Percentiles rank a stretch among this genome's conserved stretches.
These are phyloP conservation scores for Loxodonta africana DNA, from an alignment of 2,113 vertebrate species.

Conservation along the genomic window DNA sequence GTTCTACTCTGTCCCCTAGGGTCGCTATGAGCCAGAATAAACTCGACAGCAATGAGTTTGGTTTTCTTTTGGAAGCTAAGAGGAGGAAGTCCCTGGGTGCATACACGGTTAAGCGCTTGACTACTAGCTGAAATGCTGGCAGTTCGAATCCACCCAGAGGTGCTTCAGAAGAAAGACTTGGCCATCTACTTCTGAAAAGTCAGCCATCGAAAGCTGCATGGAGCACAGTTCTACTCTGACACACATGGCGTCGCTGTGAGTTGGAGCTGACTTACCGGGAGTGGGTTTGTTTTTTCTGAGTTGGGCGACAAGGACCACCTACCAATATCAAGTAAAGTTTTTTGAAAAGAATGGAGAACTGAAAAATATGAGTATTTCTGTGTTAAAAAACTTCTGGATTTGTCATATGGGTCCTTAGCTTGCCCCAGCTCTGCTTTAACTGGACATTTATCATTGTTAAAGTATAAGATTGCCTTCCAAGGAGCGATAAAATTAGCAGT, in stretches of 20 bases:
- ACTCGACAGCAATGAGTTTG: too few relatives aligned
- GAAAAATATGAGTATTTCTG: slow-evolving; percentile 20
- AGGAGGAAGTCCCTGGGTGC: neutral
- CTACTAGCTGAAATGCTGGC: neutral
- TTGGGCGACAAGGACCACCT: neutral
- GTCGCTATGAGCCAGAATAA: too few relatives aligned
- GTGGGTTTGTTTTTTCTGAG: neutral
- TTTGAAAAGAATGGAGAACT: slow-evolving; percentile 17
- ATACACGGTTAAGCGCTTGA: neutral
- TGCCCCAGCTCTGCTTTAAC: slow-evolving; percentile 86
- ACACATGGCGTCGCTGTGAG: neutral
- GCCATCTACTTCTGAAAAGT: neutral
- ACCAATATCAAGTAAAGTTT: neutral
- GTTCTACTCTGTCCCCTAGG: too few relatives aligned
- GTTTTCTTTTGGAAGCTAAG: too few relatives aligned
- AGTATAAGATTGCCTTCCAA: slow-evolving; percentile 86
- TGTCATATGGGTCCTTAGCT: slow-evolving; percentile 82
- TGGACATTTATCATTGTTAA: slow-evolving; percentile 87
- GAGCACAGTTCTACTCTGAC: neutral
- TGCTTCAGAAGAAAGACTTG: neutral
- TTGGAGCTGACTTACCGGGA: neutral
- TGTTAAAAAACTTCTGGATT: slow-evolving; percentile 80
- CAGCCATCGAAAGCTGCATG: neutral
- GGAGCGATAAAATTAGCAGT: slow-evolving; percentile 89
- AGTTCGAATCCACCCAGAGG: neutral